Base-by-base conservation (phyloP, 2,113 vertebrate species). In the Sinosuthora webbiana region DNA sequence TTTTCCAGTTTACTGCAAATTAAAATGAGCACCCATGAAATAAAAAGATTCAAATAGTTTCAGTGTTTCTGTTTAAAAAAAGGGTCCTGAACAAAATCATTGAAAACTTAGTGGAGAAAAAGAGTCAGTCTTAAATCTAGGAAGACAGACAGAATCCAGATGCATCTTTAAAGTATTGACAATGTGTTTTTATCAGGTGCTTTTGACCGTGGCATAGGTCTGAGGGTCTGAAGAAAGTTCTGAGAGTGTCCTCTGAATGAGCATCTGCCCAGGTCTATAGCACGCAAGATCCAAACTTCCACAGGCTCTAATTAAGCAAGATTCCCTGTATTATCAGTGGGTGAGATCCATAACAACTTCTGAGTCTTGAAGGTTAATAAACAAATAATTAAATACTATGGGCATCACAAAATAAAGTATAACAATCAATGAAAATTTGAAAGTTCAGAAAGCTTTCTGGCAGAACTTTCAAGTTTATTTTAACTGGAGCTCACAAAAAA, bases 391-490 rank as follows among this genome's bases (percentile, higher is more conserved):
- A 50, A n/a, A 57, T 64, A 37, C 28, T 49, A 37, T 1, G 3
- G 4, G 15, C 31, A 37, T 9, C 0, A 1, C 15, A 47, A 27
- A 30, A 41, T 39, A 62, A 77, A 21, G 4, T 23, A 31, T 4
- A 60, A 65, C 87, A 88, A 35, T 31, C 10, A 76, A 22, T 10
- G 13, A 45, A 49, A 62, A 77, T 4, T 10, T 13, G 10, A 35
- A 83, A 55, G 5, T 35, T 35, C 11, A 35, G 35, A 64, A 89
- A 83, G 5, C 1, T 77, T 77, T 70, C 56, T 63, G 15, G 4
- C 1, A 2, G 7, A 35, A 59, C 19, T 31, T 94, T 45, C 24
- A 71, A 57, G 69, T 57, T 64, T 6, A 1, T 53, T 74, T 69
- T 55, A 78, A 59, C 22, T 76, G 42, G 37, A 64, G 60, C 24